Base-by-base conservation (phyloP, 2,888 invertebrate species). In the Helobdella robusta region DNA sequence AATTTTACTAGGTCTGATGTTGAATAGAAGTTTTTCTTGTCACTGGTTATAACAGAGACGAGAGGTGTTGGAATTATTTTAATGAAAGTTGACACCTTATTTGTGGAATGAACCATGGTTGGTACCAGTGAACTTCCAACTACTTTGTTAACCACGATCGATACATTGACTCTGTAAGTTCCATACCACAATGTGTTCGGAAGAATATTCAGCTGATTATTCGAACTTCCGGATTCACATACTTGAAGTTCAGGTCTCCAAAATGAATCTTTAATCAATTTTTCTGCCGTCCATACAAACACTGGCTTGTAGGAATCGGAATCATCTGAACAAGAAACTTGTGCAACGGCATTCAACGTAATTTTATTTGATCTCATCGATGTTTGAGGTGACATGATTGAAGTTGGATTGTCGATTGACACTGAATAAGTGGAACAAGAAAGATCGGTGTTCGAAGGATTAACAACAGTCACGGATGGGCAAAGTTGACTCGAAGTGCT, bases 131-230 rank as follows among this genome's bases (percentile, higher is more conserved):
- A 25, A 8, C 59, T 23, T 0, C 36, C 30, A 44, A 18, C 36
- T 11, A 48, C n/a, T 3, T 25, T n/a, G 34, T 18, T 30, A 18
- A 67, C 58, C 1, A 75, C 70, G 5, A 75, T 74, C 0, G 74
- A 74, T 2, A 74, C 72, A 20, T 70, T 71, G 1, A 76, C 69
- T 18, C 67, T 69, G 70, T 77, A 77, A 2, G 71, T 66, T n/a
- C 73, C 65, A 68, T 73, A 72, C 70, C 71, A 71, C 8, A 72
- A 64, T 3, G 70, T 70, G 56, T 64, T 68, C 6, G 36, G 30
- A n/a, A 63, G 65, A 20, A 71, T 66, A 2, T 44, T 60, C 36
- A 71, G 46, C 1, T 6, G 25, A 1, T 61, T 52, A 1, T 30
- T 52, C 2, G 23, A 8, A 30, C 23, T 32, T n/a, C 68, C 64